Conservation (phyloP, 2,888 invertebrate genomes). For the Nasonia oneida region DNA sequence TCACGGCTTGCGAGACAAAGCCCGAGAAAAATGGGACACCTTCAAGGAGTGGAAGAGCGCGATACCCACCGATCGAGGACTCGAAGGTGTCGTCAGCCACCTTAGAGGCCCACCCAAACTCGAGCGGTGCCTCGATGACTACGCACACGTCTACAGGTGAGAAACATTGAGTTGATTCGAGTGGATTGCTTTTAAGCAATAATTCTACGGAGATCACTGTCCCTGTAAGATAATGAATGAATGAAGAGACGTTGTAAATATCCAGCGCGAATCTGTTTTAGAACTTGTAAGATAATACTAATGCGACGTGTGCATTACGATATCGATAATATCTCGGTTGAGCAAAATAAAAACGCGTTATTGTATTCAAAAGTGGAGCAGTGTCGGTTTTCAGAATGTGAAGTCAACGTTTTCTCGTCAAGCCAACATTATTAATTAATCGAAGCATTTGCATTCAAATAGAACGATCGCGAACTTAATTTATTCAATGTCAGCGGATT, state of each 20-base stretch:
- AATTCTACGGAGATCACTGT: too few relatives aligned
- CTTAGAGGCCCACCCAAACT: conserved; percentile 74
- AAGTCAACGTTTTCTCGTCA: too few relatives aligned
- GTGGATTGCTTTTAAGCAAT: too few relatives aligned
- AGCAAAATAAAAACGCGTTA: too few relatives aligned
- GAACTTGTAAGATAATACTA: neutral
- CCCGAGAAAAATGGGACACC: conserved; percentile 83
- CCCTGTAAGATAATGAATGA: too few relatives aligned
- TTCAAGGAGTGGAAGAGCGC: conserved; percentile 82
- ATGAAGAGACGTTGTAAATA: too few relatives aligned
- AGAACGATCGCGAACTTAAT: neutral
- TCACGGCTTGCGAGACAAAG: conserved; percentile 85
- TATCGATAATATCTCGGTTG: neutral
- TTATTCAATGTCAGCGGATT: neutral
- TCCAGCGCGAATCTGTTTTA: neutral
- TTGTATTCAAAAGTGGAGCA: too few relatives aligned
- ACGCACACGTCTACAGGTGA: conserved; percentile 85
- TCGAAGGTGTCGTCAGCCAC: conserved; percentile 72
- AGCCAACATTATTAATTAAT: neutral
- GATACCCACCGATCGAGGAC: conserved; percentile 74
- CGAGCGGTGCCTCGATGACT: conserved; percentile 80
- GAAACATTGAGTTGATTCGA: neutral
- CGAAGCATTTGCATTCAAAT: neutral
- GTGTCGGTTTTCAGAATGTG: too few relatives aligned
- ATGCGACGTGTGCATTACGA: neutral